Percentiles rank a stretch among this genome's conserved stretches.
Conservation (phyloP, 2,113 vertebrate species). For the Phainopepla nitens region DNA sequence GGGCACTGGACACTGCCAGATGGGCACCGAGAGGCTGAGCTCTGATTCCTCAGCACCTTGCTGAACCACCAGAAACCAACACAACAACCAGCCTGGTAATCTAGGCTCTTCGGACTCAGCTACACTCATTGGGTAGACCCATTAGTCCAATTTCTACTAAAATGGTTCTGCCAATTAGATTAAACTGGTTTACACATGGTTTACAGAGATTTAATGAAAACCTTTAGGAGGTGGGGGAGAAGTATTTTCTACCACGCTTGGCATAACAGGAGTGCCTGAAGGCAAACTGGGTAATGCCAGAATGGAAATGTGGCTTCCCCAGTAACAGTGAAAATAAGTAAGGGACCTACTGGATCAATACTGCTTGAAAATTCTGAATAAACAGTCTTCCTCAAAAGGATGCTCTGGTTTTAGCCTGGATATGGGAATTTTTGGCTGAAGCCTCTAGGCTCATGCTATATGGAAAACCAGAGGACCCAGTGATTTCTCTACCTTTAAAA, state of each 20-base stretch:
- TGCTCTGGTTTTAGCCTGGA: neutral
- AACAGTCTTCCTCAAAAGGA: neutral
- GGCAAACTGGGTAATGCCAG: neutral
- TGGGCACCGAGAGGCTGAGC: accelerated
- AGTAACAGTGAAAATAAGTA: neutral
- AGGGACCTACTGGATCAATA: neutral
- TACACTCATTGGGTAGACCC: neutral
- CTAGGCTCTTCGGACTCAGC: neutral
- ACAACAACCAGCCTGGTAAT: neutral
- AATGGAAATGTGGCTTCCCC: neutral
- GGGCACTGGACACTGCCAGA: too few relatives aligned
- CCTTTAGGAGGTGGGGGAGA: neutral
- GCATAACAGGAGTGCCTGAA: neutral
- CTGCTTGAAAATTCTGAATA: neutral
- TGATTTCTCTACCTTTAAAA: neutral
- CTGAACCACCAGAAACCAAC: neutral
- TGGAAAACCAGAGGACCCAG: neutral
- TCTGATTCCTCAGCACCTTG: neutral
- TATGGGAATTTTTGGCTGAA: neutral
- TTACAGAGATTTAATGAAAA: neutral
- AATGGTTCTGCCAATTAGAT: neutral
- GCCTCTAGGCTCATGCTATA: neutral
- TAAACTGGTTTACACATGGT: neutral
- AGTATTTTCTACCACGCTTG: neutral
- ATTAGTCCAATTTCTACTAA: neutral